Evolutionary conservation across 92 coral and sea anemone species (phyloP).

Genomic region (Scolanthus callimorphus): DNA sequence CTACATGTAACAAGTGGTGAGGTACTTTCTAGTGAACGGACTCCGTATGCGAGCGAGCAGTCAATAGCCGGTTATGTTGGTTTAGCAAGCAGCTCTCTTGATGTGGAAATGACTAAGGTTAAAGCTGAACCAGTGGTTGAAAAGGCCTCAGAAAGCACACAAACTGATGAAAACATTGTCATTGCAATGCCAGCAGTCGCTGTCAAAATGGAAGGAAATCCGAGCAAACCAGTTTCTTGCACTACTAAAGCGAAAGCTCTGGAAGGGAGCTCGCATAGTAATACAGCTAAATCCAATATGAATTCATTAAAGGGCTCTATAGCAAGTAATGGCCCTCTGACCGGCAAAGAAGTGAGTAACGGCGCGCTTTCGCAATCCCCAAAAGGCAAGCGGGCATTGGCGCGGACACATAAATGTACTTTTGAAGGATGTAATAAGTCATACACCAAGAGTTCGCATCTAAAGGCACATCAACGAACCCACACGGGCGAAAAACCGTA

Average conservation of each 20-base stretch:
- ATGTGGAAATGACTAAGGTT: conserved; percentile 77
- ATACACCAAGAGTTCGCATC: conserved; percentile 96
- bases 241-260: conserved; percentile 44
- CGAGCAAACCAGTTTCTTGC: conserved; percentile 31
- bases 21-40: conserved; percentile 24
- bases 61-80: not conserved
- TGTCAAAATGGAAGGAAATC: conserved; percentile 41
- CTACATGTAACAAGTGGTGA: conserved; percentile 52
- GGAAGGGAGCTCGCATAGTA: conserved; percentile 50
- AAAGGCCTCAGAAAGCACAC: conserved; percentile 77
- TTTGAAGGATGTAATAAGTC: conserved; percentile 98
- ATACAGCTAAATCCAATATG: conserved; percentile 47
- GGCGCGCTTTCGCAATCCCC: conserved; percentile 62
- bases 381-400: conserved; percentile 87
- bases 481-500: conserved; percentile 99
- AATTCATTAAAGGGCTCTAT: conserved; percentile 48
- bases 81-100: conserved; percentile 2
- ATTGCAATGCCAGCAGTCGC: conserved; percentile 36
- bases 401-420: conserved; percentile 97
- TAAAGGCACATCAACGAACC: conserved; percentile 98
- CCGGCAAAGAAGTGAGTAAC: conserved; percentile 45
- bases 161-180: conserved; percentile 61
- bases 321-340: conserved; percentile 43
- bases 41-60: not conserved
- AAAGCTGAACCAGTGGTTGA: conserved; percentile 9